Base-by-base conservation (phyloP, 2,113 vertebrate genomes). In the Acrocephalus kingi region DNA sequence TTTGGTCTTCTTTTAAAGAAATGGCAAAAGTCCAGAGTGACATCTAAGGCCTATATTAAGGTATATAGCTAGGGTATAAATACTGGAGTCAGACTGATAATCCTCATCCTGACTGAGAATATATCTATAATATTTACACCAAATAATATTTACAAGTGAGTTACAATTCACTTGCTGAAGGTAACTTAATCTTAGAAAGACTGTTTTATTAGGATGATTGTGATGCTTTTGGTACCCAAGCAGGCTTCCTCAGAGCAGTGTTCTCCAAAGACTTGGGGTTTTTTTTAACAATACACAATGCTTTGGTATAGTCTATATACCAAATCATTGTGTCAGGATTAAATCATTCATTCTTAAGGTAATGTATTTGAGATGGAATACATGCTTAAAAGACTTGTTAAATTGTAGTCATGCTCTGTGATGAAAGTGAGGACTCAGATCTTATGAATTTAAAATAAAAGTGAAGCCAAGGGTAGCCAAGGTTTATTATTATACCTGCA, bases 381-480 rank as follows among this genome's bases (percentile, higher is more conserved):
- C 33, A 67, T 39, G 83, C 33, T 66, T 88, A 86, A 80, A 88
- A 81, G 68, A 31, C 52, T 74, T 63, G 48, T 46, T 80, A 94
- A 94, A 82, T 46, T 77, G 72, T 76, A 71, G 39, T 67, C 64
- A 82, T 28, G 58, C 31, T 94, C 82, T 46, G 33, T 35, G 51
- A 49, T 55, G 35, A 55, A 89, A 93, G 37, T 63, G 39, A 79
- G 46, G 51, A 91, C 88, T 73, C 67, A 55, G 35, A 62, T 67
- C n/a, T 61, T 61, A 90, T 14, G 48, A 90, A 94, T 86, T 90
- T 88, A 92, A 92, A 95, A 86, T 63, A 93, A 84, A 67, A 92
- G 37, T 62, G 86, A 81, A 95, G 80, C 72, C 73, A 87, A 84
- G 85, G n/a, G 12, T 81, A 92, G 59, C 25, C 69, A 84, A 87